Conservation (phyloP, 1,140 invertebrate genomes). For the Cherax destructor region DNA sequence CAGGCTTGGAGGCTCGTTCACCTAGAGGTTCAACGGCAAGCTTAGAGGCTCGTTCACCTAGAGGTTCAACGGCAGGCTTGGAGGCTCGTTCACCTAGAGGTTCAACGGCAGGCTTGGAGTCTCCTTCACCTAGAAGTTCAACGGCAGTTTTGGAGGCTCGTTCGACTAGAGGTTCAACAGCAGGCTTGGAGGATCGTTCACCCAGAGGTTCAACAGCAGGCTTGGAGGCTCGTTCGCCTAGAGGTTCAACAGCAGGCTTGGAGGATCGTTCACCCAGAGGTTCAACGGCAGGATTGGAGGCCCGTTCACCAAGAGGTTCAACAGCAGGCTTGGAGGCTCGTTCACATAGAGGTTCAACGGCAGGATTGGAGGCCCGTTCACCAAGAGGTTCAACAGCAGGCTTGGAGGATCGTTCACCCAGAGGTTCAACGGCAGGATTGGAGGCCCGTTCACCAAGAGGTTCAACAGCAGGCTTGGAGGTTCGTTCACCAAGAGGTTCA, state of each 20-base stretch:
- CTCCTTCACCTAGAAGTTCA: constrained; percentile 18
- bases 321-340: constrained; percentile 15
- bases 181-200: constrained; percentile 23
- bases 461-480: neutral
- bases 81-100: constrained; percentile 28
- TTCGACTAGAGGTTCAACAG: constrained; percentile 17
- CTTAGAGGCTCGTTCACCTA: constrained; percentile 10
- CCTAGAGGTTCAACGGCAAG: constrained; percentile 33
- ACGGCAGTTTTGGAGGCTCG: neutral
- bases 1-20: constrained; percentile 9
- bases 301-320: constrained; percentile 2
- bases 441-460: constrained; percentile 13
- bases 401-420: constrained; percentile 1
- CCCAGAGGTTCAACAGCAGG: constrained; percentile 22
- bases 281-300: constrained; percentile 23
- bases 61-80: constrained; percentile 25
- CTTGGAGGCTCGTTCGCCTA: constrained; percentile 19
- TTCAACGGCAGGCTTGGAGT: constrained; percentile 8
- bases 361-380: constrained; percentile 18
- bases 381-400: constrained; percentile 22
- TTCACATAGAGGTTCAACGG: constrained; percentile 24
- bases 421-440: constrained; percentile 16
- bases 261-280: constrained; percentile 4
- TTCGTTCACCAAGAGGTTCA: constrained; percentile 20
- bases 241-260: constrained; percentile 26